Conservation (phyloP, 2,113 vertebrate genomes). For the Globicephala melas region DNA sequence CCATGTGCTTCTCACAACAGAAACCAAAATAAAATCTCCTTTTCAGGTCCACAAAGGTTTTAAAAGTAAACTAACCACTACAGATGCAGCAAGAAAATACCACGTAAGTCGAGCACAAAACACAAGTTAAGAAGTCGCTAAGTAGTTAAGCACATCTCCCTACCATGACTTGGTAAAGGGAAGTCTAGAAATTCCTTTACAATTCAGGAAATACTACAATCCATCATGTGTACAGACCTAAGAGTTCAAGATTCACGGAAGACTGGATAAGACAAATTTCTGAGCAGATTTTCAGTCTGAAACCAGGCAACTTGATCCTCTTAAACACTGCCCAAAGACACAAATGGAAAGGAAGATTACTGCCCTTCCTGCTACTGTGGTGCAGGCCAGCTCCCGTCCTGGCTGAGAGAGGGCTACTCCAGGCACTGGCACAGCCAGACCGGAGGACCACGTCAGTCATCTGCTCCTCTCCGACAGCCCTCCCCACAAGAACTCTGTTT, state of each 20-base stretch:
- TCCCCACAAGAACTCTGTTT: rapidly evolving
- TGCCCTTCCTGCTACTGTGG: rapidly evolving
- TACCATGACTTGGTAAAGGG: not conserved
- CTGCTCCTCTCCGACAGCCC: not conserved
- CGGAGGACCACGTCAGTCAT: too few relatives aligned
- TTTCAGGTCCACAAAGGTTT: not conserved
- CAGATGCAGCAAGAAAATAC: not conserved
- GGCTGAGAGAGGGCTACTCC: not conserved
- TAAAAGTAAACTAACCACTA: not conserved
- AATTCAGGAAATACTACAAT: not conserved
- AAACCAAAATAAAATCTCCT: not conserved
- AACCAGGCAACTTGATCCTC: not conserved
- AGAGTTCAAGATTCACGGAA: too few relatives aligned
- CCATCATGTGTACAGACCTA: rapidly evolving
- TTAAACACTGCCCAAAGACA: too few relatives aligned
- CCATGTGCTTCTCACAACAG: not conserved
- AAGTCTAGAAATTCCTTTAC: not conserved
- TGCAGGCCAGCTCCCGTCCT: not conserved
- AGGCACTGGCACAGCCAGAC: too few relatives aligned
- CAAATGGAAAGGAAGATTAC: not conserved
- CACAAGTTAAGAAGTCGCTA: not conserved
- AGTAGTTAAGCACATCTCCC: not conserved
- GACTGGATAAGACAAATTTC: rapidly evolving
- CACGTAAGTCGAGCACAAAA: not conserved
- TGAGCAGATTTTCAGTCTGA: not conserved